phyloP scores from a whole-genome alignment of 2,113 vertebrate genomes.

The Ptilonorhynchus violaceus region DNA sequence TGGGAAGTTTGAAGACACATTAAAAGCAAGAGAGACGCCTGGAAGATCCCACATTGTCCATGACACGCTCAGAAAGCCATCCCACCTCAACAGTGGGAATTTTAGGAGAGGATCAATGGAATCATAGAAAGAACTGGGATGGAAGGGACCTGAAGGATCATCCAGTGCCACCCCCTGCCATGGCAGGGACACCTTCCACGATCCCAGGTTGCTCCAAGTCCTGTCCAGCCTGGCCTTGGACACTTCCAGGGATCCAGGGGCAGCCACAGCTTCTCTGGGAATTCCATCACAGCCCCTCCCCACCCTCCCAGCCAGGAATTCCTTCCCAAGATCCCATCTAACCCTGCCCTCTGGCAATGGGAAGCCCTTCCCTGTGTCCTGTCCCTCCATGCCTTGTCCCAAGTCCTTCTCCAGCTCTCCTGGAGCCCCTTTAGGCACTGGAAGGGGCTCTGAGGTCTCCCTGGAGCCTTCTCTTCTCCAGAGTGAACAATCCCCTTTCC shows the following conservation, averaged over 20 bases:
- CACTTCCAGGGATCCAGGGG: not conserved
- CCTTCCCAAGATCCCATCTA: not conserved
- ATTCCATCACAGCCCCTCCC: not conserved
- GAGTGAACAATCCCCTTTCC: not conserved
- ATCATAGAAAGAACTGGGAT: not conserved
- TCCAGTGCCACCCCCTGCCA: rapidly evolving
- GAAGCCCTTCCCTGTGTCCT: not conserved
- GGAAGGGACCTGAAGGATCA: not conserved
- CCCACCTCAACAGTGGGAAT: rapidly evolving
- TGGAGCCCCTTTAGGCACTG: not conserved
- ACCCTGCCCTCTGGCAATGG: not conserved
- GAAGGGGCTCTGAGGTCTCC: not conserved
- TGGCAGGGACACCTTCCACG: rapidly evolving
- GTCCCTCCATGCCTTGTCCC: not conserved
- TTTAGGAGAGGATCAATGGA: not conserved
- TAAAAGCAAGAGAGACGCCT: not conserved
- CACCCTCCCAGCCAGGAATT: not conserved
- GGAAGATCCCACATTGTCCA: not conserved
- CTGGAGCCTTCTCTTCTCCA: not conserved
- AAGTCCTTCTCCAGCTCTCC: not conserved
- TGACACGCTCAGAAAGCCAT: not conserved
- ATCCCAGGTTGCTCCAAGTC: rapidly evolving
- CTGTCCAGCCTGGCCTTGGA: not conserved
- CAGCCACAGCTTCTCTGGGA: not conserved
- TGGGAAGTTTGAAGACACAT: not conserved